Percentiles rank a stretch among this genome's conserved stretches.
Evolutionary conservation across 2,888 invertebrate species (phyloP).

Genomic region (Aproaerema taeniolella): DNA sequence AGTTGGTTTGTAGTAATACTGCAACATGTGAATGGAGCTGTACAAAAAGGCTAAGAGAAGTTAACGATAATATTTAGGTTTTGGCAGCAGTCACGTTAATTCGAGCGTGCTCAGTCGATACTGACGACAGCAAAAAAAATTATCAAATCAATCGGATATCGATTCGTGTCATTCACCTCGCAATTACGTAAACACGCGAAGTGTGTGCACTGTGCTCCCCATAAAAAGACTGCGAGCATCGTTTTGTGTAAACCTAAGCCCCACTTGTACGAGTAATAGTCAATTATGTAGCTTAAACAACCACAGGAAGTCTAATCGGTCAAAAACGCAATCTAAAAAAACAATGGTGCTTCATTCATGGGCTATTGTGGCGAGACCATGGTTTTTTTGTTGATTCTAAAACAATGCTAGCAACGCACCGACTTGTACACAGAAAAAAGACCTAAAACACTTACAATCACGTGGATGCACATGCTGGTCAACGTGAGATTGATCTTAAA

Average conservation of each 20-base stretch:
- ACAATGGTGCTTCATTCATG: slow-evolving; percentile 62
- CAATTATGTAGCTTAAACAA: slow-evolving; percentile 31
- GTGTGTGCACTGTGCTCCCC: no score
- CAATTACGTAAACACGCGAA: slow-evolving; percentile 29
- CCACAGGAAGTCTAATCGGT: slow-evolving; percentile 60
- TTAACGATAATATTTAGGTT: slow-evolving; percentile 33
- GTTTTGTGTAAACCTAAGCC: slow-evolving; percentile 29
- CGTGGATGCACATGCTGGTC: slow-evolving; percentile 48
- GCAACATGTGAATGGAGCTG: slow-evolving; percentile 5
- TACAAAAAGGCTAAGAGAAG: no score
- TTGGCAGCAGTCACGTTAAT: slow-evolving; percentile 44
- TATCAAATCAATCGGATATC: slow-evolving; percentile 22
- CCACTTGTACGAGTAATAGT: no score
- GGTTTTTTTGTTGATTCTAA: slow-evolving; percentile 44
- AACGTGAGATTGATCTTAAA: slow-evolving; percentile 49
- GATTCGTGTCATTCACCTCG: slow-evolving; percentile 33
- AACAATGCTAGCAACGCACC: slow-evolving; percentile 38
- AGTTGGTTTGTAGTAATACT: not conserved
- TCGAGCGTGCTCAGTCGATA: slow-evolving; percentile 33
- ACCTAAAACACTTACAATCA: slow-evolving; percentile 32
- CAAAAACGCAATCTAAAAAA: slow-evolving; percentile 54
- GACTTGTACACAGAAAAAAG: slow-evolving; percentile 36
- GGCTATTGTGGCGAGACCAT: slow-evolving; percentile 49
- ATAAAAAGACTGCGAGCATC: no score
- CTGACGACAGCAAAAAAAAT: slow-evolving; percentile 23